phyloP scores from a whole-genome alignment of 1,140 invertebrate species.

The Adelges cooleyi region DNA sequence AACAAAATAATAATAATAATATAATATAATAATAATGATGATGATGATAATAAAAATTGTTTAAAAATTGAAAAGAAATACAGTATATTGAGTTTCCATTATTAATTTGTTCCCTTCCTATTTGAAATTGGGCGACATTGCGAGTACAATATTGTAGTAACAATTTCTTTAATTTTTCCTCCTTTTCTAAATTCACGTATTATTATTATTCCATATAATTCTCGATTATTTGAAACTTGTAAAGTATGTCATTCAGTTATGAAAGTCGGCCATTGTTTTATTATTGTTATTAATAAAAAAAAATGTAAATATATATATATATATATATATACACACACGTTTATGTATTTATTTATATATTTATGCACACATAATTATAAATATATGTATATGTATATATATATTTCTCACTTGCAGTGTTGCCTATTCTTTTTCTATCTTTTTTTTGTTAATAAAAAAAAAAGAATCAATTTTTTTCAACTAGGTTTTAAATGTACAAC shows the following conservation, averaged over 20 bases:
- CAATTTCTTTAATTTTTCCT: no score
- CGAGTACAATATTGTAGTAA: slow-evolving; percentile 15
- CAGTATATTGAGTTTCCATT: slow-evolving; percentile 19
- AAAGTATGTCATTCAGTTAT: slow-evolving; percentile 24
- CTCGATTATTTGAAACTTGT: no score
- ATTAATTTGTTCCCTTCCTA: slow-evolving; percentile 17
- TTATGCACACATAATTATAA: no score
- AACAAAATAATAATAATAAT: slow-evolving; percentile 28
- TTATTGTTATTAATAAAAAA: no score
- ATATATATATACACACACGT: no score
- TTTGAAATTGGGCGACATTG: slow-evolving; percentile 29
- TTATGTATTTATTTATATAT: no score
- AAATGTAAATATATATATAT: no score
- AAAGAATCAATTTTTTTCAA: slow-evolving; percentile 6
- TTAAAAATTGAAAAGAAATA: slow-evolving; percentile 24
- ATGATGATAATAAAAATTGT: slow-evolving; percentile 26
- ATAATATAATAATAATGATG: no score
- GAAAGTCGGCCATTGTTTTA: slow-evolving; percentile 28
- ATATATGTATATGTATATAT: no score
- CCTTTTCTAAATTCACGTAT: no score
- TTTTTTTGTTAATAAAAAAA: not conserved
- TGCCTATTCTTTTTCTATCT: slow-evolving; percentile 32
- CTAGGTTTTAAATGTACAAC: slow-evolving; percentile 14
- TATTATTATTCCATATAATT: no score
- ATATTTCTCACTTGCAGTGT: slow-evolving; percentile 35